Evolutionary conservation across 2,888 invertebrate genomes (phyloP).

Genomic region (Unio pictorum): DNA sequence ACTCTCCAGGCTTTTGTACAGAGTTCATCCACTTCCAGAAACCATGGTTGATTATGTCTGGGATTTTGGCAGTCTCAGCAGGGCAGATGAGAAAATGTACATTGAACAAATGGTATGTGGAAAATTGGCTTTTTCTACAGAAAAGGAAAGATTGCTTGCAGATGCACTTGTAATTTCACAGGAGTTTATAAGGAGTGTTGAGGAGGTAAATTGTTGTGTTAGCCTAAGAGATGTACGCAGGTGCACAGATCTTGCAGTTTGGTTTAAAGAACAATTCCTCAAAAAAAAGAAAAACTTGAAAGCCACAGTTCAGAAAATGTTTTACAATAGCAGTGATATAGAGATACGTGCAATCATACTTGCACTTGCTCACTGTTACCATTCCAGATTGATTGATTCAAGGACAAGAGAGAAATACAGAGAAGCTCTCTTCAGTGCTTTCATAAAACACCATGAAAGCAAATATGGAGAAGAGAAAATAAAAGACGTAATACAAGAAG

Average conservation of each 20-base stretch:
- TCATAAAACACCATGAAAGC: background rate
- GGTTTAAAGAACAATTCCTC: conserved; percentile 12
- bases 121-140: conserved; percentile 20
- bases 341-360: conserved; percentile 23
- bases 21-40: conserved; percentile 52
- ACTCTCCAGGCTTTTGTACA: conserved; percentile 44
- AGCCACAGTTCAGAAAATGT: too few species aligned
- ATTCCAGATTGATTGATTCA: conserved; percentile 28
- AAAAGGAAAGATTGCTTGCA: conserved; percentile 5
- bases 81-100: conserved; percentile 41
- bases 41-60: conserved; percentile 51
- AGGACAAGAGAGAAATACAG: conserved; percentile 20
- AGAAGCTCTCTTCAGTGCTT: conserved; percentile 11
- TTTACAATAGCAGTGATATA: too few species aligned
- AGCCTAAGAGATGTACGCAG: conserved; percentile 33
- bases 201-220: conserved; percentile 16
- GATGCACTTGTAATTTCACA: conserved; percentile 25
- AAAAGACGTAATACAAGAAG: conserved; percentile 24
- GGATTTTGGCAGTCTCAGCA: conserved; percentile 49
- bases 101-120: conserved; percentile 23
- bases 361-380: conserved; percentile 36
- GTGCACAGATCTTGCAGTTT: conserved; percentile 16
- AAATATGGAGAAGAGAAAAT: conserved; percentile 13
- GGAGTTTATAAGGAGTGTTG: conserved; percentile 14
- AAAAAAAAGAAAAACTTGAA: too few species aligned